Conservation (phyloP, 2,888 invertebrate species). For the Ormia ochracea region DNA sequence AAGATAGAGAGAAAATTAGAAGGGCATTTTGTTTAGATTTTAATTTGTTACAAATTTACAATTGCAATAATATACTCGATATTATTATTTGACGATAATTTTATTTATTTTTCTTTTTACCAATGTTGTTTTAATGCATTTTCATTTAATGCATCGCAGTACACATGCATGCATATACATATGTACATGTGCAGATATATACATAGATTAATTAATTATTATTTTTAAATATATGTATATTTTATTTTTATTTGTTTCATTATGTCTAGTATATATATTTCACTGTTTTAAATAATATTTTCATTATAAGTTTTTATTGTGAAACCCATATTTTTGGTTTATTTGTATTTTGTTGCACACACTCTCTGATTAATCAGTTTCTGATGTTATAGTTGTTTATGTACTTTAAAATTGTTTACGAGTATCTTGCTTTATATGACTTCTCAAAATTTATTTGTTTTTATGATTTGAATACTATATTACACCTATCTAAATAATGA, state of each 20-base stretch:
- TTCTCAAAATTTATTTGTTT: slow-evolving; percentile 7
- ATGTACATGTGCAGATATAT: too few species aligned
- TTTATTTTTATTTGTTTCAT: background rate
- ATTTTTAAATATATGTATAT: background rate
- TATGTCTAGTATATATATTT: slow-evolving; percentile 19
- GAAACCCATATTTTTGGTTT: slow-evolving; percentile 61
- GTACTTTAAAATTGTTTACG: slow-evolving; percentile 31
- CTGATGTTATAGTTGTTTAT: slow-evolving; percentile 3
- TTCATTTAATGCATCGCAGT: too few species aligned
- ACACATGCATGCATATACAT: too few species aligned
- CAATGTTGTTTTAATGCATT: background rate
- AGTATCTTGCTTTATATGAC: background rate
- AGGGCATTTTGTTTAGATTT: slow-evolving; percentile 12
- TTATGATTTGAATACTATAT: slow-evolving; percentile 17
- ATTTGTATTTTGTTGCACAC: slow-evolving; percentile 43
- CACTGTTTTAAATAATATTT: slow-evolving; percentile 12
- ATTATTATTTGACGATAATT: slow-evolving; percentile 13
- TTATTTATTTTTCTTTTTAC: slow-evolving; percentile 9
- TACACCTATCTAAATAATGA: slow-evolving; percentile 57
- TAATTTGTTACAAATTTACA: slow-evolving; percentile 59
- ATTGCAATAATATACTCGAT: background rate
- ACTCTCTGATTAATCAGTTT: background rate
- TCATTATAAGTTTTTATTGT: slow-evolving; percentile 24
- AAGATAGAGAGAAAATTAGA: slow-evolving; percentile 13
- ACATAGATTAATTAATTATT: background rate